phyloP scores from a whole-genome alignment of 1,140 invertebrate species.

The Sitobion miscanthi region DNA sequence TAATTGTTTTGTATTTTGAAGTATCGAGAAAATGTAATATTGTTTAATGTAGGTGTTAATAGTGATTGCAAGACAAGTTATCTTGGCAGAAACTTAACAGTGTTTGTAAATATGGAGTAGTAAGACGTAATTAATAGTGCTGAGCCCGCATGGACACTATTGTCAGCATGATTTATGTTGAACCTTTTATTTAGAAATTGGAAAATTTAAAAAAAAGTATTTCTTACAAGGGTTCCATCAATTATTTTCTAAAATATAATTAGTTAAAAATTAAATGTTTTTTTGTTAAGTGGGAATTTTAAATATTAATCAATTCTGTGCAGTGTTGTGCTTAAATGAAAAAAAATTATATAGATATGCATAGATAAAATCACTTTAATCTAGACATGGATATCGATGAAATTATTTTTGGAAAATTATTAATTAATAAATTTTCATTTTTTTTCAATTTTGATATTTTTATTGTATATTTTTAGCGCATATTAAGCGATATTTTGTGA shows the following conservation, averaged over 20 bases:
- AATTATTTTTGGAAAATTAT: too few species aligned
- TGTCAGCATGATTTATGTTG: neutral
- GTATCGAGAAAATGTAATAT: neutral
- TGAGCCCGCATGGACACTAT: neutral
- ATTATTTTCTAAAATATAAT: slow-evolving; percentile 1
- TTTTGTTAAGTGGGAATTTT: neutral
- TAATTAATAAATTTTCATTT: too few species aligned
- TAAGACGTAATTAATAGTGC: neutral
- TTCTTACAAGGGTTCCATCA: neutral
- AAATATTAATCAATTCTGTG: neutral
- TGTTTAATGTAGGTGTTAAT: neutral
- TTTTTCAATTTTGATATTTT: too few species aligned
- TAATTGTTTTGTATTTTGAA: neutral
- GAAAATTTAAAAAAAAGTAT: neutral
- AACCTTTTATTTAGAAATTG: neutral
- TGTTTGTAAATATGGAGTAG: neutral
- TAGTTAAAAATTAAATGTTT: neutral
- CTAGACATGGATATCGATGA: too few species aligned
- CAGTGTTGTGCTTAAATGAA: too few species aligned
- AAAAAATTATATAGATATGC: too few species aligned
- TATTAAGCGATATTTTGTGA: too few species aligned
- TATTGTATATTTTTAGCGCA: too few species aligned
- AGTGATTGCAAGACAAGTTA: neutral
- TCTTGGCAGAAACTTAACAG: neutral
- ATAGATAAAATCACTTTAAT: too few species aligned